Base-by-base conservation (phyloP, 37 sponge, comb jelly and placozoan species). In the Tethya wilhelma region DNA sequence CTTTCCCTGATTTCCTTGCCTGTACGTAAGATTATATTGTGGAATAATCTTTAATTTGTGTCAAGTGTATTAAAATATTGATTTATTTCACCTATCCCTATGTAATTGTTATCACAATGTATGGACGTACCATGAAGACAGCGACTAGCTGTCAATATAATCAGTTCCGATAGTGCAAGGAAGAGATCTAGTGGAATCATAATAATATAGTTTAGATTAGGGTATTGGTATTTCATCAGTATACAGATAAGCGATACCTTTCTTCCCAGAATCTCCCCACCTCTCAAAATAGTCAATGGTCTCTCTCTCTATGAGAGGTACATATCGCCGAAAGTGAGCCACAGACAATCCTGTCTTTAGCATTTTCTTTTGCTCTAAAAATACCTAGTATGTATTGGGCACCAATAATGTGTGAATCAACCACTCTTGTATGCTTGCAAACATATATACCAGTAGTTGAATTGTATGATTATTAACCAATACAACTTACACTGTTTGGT, bases 291-390 rank as follows among this genome's bases (percentile, higher is more conserved):
- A 95, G 39, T 77, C 84, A 5, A 20, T 23, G 11, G 93, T 82
- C 66, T 95, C 96, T 45, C 85, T 44, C 75, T 89, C 93, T 6
- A 95, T 89, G 37, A 84, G 43, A 23, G 93, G 89, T 2, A 93
- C 80, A 44, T 95, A 95, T 17, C 69, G 42, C 8, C 68, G 38
- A 68, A 93, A 95, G 69, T 86, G 76, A 64, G 96, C 90, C 7
- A 91, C 30, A 0, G 90, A 74, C 29, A 95, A 78, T 56, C 93
- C 96, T 28, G 79, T 75, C 75, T 95, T 95, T 44, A 95, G 79
- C 87, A 95, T 84, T 79, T 88, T 88, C 82, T 95, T 95, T 81
- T 95, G 96, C 79, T 95, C 96, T 12, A 92, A 57, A 60, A 95
- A 95, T 20, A 93, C 38, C 91, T 90, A 73, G 8, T 56, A 79